These are phyloP conservation scores for Ephestia elutella DNA, from an alignment of 1,140 invertebrate genomes.

Conservation along the genomic window DNA sequence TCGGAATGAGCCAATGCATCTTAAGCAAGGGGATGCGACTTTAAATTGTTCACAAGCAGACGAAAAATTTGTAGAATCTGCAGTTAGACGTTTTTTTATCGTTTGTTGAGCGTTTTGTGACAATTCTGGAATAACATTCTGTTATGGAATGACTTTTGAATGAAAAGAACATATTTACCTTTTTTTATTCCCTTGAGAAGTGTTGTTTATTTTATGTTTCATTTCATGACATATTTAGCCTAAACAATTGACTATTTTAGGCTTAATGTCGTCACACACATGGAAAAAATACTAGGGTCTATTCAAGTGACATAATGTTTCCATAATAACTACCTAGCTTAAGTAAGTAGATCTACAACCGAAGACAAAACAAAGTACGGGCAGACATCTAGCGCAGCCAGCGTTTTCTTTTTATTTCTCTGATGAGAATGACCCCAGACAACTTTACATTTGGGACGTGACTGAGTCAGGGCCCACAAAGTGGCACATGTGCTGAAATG, in stretches of 20 bases:
- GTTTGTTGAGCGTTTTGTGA: background rate
- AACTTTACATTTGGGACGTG: conserved; percentile 6
- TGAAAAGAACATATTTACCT: no score
- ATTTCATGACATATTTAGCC: no score
- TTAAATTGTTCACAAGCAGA: conserved; percentile 47
- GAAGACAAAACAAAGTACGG: background rate
- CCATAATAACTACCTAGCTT: background rate
- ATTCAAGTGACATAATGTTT: no score
- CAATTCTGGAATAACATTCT: no score
- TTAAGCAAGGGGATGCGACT: conserved; percentile 57
- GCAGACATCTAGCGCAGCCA: background rate
- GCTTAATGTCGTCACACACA: no score
- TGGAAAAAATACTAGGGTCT: no score
- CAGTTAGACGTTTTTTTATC: conserved; percentile 3
- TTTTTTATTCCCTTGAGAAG: no score
- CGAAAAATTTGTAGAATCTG: conserved; percentile 21
- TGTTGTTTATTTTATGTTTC: no score
- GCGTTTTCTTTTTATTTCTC: conserved; percentile 2
- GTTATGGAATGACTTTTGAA: no score
- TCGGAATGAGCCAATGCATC: conserved; percentile 69
- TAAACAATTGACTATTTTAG: no score
- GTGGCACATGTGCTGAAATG: background rate
- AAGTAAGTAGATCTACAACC: background rate
- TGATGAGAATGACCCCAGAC: conserved; percentile 4
- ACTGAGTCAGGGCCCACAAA: background rate